A percentile compares a stretch with the other conserved stretches of the same genome.
Conservation (phyloP, 2,888 invertebrate species). For the Caradrina clavipalpis region DNA sequence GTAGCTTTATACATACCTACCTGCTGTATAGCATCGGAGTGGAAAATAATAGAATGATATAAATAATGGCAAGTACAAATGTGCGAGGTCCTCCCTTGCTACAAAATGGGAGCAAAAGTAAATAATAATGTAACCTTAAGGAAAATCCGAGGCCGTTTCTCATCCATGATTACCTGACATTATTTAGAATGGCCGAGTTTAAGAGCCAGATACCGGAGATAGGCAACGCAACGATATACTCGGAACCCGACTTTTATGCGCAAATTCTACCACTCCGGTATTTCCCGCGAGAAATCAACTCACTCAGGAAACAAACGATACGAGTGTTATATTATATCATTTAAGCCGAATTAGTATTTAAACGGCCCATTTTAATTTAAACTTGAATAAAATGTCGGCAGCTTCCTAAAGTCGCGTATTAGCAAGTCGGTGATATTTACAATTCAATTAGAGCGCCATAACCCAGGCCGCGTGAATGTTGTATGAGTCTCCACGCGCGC, state of each 20-base stretch:
- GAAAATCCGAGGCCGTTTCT: conserved; percentile 43
- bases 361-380: conserved; percentile 46
- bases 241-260: conserved; percentile 63
- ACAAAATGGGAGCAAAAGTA: conserved; percentile 2
- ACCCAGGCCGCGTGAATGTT: conserved; percentile 24
- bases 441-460: conserved; percentile 63
- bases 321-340: conserved; percentile 38
- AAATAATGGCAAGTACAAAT: background rate
- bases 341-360: conserved; percentile 41
- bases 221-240: conserved; percentile 33
- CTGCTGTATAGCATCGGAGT: background rate
- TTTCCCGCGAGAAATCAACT: conserved; percentile 70
- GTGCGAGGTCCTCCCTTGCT: background rate
- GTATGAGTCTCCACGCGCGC: conserved; percentile 17
- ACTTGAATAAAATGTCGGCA: conserved; percentile 36
- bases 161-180: conserved; percentile 58
- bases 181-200: conserved; percentile 52
- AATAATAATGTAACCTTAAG: conserved; percentile 26
- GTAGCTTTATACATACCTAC: background rate
- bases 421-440: conserved; percentile 59
- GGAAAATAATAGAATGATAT: conserved; percentile 6
- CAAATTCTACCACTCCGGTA: conserved; percentile 54
- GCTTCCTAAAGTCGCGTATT: conserved; percentile 37
- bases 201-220: conserved; percentile 38
- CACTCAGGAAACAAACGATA: conserved; percentile 38